Percentiles rank a stretch among this genome's conserved stretches.
These are phyloP conservation scores for Tetropium fuscum DNA, from an alignment of 2,888 invertebrate genomes.

Conservation along the genomic window DNA sequence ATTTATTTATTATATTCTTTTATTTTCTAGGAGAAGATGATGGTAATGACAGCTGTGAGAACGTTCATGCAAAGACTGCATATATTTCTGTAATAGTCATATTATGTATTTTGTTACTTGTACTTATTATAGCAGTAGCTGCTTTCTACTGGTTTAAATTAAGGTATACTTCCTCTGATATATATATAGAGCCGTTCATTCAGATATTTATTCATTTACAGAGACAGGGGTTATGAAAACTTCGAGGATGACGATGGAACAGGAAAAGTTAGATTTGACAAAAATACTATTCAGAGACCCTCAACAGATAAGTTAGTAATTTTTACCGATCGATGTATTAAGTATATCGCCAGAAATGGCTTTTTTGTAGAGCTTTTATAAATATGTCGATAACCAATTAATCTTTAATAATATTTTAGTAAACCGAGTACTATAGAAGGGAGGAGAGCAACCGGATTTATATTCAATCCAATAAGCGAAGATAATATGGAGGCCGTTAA, in stretches of 20 bases:
- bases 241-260: conserved; percentile 25
- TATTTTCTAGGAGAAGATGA: conserved; percentile 14
- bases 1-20: too few species aligned
- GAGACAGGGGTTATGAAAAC: conserved; percentile 26
- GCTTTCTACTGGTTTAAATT: conserved; percentile 56
- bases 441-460: conserved; percentile 53
- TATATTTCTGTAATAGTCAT: conserved; percentile 57
- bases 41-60: conserved; percentile 3
- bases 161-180: conserved; percentile 43
- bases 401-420: too few species aligned
- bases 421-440: conserved; percentile 34
- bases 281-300: conserved; percentile 13
- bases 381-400: too few species aligned
- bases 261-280: conserved; percentile 22
- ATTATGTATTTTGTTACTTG: conserved; percentile 53
- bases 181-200: too few species aligned
- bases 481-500: conserved; percentile 38
- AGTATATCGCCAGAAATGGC: too few species aligned
- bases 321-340: not conserved
- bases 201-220: too few species aligned
- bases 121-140: conserved; percentile 51
- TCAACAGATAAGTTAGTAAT: conserved; percentile 29
- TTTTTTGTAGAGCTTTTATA: too few species aligned
- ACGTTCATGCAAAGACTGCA: conserved; percentile 24
- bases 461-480: conserved; percentile 40